A percentile compares a stretch with the other conserved stretches of the same genome.
These are phyloP conservation scores for Emmelina monodactyla DNA, from an alignment of 2,888 invertebrate species.

Conservation along the genomic window DNA sequence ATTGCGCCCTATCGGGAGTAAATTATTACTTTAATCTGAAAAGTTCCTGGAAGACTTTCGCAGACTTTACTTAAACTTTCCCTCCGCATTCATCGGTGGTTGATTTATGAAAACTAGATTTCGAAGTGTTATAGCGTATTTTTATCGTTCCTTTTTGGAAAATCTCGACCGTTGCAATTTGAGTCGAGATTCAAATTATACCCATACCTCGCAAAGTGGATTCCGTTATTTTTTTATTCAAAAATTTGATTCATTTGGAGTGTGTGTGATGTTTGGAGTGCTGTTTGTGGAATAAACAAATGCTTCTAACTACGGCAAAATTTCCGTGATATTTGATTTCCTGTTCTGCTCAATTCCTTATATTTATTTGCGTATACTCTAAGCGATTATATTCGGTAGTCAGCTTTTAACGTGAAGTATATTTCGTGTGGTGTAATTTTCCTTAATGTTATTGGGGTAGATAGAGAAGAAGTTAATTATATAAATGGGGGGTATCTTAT, in stretches of 20 bases:
- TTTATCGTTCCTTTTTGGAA: no score
- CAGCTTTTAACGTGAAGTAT: background rate
- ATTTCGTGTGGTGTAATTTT: slow-evolving; percentile 22
- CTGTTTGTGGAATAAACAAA: background rate
- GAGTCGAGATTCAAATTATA: no score
- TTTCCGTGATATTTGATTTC: slow-evolving; percentile 1
- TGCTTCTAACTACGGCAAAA: slow-evolving; percentile 1
- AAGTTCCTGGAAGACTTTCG: slow-evolving; percentile 46
- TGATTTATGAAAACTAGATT: slow-evolving; percentile 59
- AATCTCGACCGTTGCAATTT: no score
- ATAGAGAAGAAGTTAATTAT: slow-evolving; percentile 62
- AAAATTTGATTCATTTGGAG: background rate
- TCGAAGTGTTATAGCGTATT: slow-evolving; percentile 40
- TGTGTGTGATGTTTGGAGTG: background rate
- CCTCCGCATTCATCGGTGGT: slow-evolving; percentile 41
- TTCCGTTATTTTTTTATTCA: background rate
- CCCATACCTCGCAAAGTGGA: no score
- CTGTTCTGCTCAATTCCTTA: background rate
- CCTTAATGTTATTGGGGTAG: slow-evolving; percentile 46
- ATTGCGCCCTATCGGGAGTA: slow-evolving; percentile 49
- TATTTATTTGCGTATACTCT: background rate
- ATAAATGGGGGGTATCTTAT: slow-evolving; percentile 58
- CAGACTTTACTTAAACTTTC: slow-evolving; percentile 51
- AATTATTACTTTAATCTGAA: slow-evolving; percentile 57
- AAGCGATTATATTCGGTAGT: no score